Evolutionary conservation across 2,888 invertebrate species (phyloP), one percentile per base, ranked within the genome.

Genomic region (Busseola fusca): DNA sequence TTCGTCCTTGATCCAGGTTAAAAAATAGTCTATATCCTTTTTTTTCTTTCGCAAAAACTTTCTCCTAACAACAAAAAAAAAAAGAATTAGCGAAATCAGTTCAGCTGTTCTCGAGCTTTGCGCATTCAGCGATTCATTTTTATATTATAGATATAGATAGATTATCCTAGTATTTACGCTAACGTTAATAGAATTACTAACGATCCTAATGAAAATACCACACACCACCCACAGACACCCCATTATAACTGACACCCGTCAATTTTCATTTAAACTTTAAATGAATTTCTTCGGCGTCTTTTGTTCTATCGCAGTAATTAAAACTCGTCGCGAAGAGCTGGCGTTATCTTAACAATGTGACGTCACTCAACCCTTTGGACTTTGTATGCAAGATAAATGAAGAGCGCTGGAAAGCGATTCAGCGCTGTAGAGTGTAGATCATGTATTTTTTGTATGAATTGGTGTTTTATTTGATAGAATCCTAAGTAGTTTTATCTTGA

Each of bases 181-280:
- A 34, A 34, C 34, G 7, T 7, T 7, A 34, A 34, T 6, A 34
- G 34, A 3, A 4, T 0, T 30, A n/a, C 2, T 9, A 66, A 34
- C 14, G 14, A 25, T 65, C 9, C 3, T 67, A 16, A 34, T n/a
- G 7, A 69, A 42, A 5, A 52, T 30, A 34, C 14, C 10, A n/a
- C 21, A 42, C 40, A 50, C 34, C n/a, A 21, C 4, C 9, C n/a
- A 48, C 40, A 25, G 9, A 75, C 27, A n/a, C 9, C 16, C 45
- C 40, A 45, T 48, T 64, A 54, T 45, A n/a, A 50, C 40, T 62
- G 37, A 62, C 27, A 64, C 45, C n/a, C 68, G 34, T 74, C 60
- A 73, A 59, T 70, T 80, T 77, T 63, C 78, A 82, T 83, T 81
- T 75, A 75, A 80, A 83, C 63, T 81, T 83, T 74, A 73, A 76